Percentiles rank a stretch among this genome's conserved stretches.
Conservation (phyloP, 2,888 invertebrate species). For the Cerastis rubricosa region DNA sequence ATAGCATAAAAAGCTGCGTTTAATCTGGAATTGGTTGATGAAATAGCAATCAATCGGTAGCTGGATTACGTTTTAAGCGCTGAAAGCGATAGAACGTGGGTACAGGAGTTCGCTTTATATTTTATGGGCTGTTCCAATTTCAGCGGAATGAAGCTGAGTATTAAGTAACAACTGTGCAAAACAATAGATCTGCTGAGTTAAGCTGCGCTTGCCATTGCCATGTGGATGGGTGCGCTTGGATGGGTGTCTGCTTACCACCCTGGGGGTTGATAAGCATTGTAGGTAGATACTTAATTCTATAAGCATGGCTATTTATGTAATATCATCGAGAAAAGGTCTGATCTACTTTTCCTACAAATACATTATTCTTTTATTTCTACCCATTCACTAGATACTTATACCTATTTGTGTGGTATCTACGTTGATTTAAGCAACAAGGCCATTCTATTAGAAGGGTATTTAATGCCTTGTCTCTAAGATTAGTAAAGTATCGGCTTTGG, state of each 20-base stretch:
- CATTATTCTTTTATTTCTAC: neutral
- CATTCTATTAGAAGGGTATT: neutral
- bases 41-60: constrained; percentile 67
- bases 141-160: constrained; percentile 10
- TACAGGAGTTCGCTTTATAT: constrained; percentile 23
- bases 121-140: constrained; percentile 37
- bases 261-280: neutral
- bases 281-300: neutral
- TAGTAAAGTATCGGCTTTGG: neutral
- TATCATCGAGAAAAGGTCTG: neutral
- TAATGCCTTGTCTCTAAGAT: neutral
- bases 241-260: neutral
- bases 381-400: neutral
- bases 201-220: neutral
- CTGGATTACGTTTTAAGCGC: constrained; percentile 51
- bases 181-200: neutral
- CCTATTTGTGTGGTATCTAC: neutral
- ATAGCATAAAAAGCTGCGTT: constrained; percentile 41
- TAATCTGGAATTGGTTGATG: constrained; percentile 63
- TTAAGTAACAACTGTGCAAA: neutral
- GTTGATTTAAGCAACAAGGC: neutral
- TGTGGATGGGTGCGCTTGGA: constrained; percentile 1
- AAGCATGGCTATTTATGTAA: too few relatives aligned
- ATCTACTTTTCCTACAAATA: neutral
- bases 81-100: constrained; percentile 49